Base-by-base conservation (phyloP, 2,888 invertebrate genomes). In the Lissocephala sabroskyi region DNA sequence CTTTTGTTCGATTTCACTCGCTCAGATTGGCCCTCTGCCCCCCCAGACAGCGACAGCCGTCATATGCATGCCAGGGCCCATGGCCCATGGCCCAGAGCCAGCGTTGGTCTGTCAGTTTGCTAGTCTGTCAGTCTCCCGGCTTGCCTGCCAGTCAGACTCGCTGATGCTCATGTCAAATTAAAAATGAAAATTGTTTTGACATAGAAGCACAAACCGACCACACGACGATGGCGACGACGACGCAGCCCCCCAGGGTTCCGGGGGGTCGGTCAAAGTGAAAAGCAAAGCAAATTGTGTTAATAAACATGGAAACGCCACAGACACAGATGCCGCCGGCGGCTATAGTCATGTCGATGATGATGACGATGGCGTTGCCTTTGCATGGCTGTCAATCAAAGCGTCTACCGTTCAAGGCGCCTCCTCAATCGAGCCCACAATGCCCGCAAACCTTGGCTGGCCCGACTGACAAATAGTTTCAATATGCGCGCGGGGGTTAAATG, bases 261-360 rank as follows among this genome's bases (percentile, higher is more conserved):
- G 6, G 13, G 4, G 3, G 2, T 2, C 1, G 13, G 1, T 18
- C 32, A 17, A 62, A 59, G 62, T 59, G 59, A 61, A 44, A 59
- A 54, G 61, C 61, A 55, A 52, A 52, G 46, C 62, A 56, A 62
- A 62, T 64, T 64, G 59, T 58, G 56, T 64, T 64, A 64, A 64
- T 64, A 59, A 64, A 64, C 62, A 49, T 62, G 52, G 59, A 41
- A 52, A 49, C 49, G 39, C 47, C 48, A 47, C 50, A 61, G 51
- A 23, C 23, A 23, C 23, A 23, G n/a, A n/a, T n/a, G n/a, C n/a
- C n/a, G n/a, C n/a, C n/a, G n/a, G n/a, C n/a, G n/a, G n/a, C n/a
- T n/a, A n/a, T n/a, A n/a, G n/a, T n/a, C n/a, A n/a, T n/a, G n/a
- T n/a, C n/a, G n/a, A n/a, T n/a, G n/a, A n/a, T n/a, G n/a, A 23